A percentile compares a stretch with the other conserved stretches of the same genome.
Evolutionary conservation across 37 sponge, comb jelly and placozoan genomes (phyloP).

Genomic region (Aphrocallistes beatrix): DNA sequence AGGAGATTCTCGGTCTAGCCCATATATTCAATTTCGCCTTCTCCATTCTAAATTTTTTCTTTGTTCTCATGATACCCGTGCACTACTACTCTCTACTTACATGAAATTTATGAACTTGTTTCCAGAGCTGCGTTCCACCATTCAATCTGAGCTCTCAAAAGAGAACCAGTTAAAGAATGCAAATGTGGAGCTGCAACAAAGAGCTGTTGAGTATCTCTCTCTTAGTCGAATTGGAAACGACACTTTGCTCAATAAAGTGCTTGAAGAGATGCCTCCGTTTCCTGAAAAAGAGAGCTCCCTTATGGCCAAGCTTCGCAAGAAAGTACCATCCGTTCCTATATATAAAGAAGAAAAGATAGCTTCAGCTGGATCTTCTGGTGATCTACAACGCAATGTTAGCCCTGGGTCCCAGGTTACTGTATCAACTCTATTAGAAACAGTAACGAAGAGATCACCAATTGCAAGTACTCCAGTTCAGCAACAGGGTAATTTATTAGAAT

Average conservation of each 20-base stretch:
- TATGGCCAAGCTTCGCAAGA: conserved; percentile 75
- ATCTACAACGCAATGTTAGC: background rate
- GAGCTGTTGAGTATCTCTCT: conserved; percentile 75
- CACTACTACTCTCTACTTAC: conserved; percentile 80
- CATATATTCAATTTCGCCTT: conserved; percentile 71
- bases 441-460: background rate
- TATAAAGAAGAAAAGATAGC: conserved; percentile 31
- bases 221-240: conserved; percentile 48
- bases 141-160: conserved; percentile 34
- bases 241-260: conserved; percentile 68
- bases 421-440: background rate
- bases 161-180: conserved; percentile 61
- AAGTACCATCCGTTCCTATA: conserved; percentile 56
- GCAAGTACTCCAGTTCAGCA: background rate
- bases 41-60: conserved; percentile 83
- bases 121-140: conserved; percentile 74
- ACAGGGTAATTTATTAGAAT: background rate
- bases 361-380: conserved; percentile 1
- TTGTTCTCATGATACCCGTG: conserved; percentile 54
- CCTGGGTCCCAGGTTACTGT: background rate
- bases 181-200: conserved; percentile 79
- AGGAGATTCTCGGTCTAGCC: conserved; percentile 79
- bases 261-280: conserved; percentile 93
- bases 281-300: conserved; percentile 78
- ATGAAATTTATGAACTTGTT: conserved; percentile 90